Evolutionary conservation across 2,888 invertebrate species (phyloP).

Genomic region (Pristionchus maxplancki): DNA sequence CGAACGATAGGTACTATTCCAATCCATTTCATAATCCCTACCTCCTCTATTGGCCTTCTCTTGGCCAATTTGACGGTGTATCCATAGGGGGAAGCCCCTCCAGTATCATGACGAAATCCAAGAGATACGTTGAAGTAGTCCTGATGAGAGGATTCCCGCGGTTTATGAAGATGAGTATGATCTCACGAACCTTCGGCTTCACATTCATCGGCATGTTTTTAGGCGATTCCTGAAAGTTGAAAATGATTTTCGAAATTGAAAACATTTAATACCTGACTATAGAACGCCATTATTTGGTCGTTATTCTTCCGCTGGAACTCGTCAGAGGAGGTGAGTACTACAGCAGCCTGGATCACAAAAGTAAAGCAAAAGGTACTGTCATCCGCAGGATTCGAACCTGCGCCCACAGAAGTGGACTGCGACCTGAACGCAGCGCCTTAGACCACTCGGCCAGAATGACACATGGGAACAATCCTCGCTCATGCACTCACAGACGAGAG

Average conservation of each 20-base stretch:
- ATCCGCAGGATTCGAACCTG: not conserved
- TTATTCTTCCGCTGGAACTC: constrained; percentile 52
- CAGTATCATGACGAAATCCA: constrained; percentile 74
- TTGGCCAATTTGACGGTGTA: constrained; percentile 72
- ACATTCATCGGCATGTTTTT: constrained; percentile 54
- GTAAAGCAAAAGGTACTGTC: not conserved
- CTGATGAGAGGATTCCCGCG: constrained; percentile 3
- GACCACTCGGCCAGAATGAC: constrained; percentile 83
- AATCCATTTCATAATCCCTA: too few relatives aligned
- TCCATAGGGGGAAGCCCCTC: constrained; percentile 74
- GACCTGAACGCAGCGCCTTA: constrained; percentile 89
- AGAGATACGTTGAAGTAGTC: constrained; percentile 71
- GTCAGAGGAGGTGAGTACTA: constrained; percentile 34
- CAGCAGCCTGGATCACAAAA: not conserved
- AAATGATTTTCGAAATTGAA: not conserved
- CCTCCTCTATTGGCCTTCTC: not conserved
- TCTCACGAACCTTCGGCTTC: constrained; percentile 6
- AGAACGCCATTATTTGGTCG: constrained; percentile 65
- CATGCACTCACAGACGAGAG: not conserved
- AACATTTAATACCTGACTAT: constrained; percentile 59
- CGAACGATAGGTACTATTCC: too few relatives aligned
- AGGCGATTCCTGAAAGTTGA: constrained; percentile 62
- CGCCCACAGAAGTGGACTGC: constrained; percentile 11
- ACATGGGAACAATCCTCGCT: not conserved
- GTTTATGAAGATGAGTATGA: not conserved